Base-by-base conservation (phyloP, 1,140 invertebrate species). In the Pachyrhynchus sulphureomaculatus region DNA sequence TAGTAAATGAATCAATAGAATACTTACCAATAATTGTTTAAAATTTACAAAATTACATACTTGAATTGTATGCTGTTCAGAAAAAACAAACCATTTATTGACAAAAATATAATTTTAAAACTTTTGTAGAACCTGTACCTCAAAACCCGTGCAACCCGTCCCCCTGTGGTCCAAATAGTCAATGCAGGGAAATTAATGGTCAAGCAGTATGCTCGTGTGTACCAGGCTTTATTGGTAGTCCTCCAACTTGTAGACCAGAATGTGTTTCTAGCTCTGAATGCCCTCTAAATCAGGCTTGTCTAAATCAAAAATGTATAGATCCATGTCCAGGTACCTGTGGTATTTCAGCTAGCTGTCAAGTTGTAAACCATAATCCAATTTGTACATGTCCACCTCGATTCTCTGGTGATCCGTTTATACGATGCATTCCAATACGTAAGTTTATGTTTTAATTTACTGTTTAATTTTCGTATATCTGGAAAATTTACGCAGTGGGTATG, bases 321-420 rank as follows among this genome's bases (percentile, higher is more conserved):
- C 85, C 86, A 29, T 88, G 86, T 71, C 78, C 80, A 9, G 86
- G 84, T 39, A 83, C 86, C 23, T 91, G 89, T 73, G 88, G 72
- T 29, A 29, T 76, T 29, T 48, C 47, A 33, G 83, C 89, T 2
- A 76, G 81, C 54, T 91, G 88, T 73, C 80, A 84, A 76, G 85
- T 90, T 29, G 81, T 88, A 10, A 88, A 87, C 74, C 89, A 92
- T 68, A 89, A 85, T 77, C 89, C 89, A 1, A 84, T 90, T 42
- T 92, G 89, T 76, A 85, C 80, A 55, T 92, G 89, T 75, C 81
- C 82, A 24, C 52, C 77, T 12, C 79, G 78, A 13, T 88, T 83
- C 66, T 88, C 84, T 45, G 89, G 89, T 49, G 88, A 91, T 83
- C 87, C 88, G 13, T 89, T 89, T 60, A 67, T 79, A 4, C 65